Conservation (phyloP, 2,797 vertebrate species). For the Acestrorhynchus altus region DNA sequence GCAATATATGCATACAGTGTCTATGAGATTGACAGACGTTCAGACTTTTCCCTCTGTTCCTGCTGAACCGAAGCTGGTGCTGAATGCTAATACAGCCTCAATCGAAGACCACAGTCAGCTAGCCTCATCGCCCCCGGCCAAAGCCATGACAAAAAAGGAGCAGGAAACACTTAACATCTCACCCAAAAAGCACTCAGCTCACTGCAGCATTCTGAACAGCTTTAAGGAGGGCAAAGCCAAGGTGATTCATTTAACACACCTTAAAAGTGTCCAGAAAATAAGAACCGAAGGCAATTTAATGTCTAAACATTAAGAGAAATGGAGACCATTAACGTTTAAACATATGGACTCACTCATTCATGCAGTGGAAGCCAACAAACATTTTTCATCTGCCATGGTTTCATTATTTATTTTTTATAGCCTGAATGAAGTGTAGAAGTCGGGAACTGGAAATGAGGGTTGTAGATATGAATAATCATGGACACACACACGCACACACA, state of each 20-base stretch:
- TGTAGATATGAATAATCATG: conserved; percentile 10
- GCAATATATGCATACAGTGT: conserved; percentile 23
- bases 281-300: neutral
- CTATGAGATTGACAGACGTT: conserved; percentile 17
- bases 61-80: conserved; percentile 10
- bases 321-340: conserved; percentile 2
- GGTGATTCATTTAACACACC: conserved; percentile 2
- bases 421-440: conserved; percentile 2
- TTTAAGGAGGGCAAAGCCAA: conserved; percentile 6
- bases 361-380: neutral
- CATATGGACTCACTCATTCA: neutral
- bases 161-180: conserved; percentile 7
- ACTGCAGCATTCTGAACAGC: neutral
- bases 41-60: conserved; percentile 1
- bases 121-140: neutral
- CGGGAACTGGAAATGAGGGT: conserved; percentile 6
- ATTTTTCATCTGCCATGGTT: neutral
- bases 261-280: conserved; percentile 2
- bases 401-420: neutral
- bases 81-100: conserved; percentile 31
- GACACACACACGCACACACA: neutral
- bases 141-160: neutral
- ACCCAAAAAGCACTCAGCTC: neutral
- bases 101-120: conserved; percentile 1
- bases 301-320: neutral